These are phyloP conservation scores for Symphodus melops DNA, from an alignment of 2,113 vertebrate species.

Conservation along the genomic window DNA sequence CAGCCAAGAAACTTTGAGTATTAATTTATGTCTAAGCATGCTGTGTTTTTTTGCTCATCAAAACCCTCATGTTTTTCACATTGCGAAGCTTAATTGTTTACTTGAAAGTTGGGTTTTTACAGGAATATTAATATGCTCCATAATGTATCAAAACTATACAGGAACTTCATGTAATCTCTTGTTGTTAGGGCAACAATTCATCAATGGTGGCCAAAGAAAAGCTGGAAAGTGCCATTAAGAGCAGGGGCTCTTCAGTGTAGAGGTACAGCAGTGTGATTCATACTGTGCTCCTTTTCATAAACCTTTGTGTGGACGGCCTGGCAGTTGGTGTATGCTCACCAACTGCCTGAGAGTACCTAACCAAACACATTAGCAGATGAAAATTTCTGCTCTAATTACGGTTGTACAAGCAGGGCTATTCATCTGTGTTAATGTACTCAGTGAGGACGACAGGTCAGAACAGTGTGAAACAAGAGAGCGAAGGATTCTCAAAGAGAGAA, in stretches of 20 bases:
- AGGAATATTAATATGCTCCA: slow-evolving; percentile 7
- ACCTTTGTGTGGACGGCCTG: slow-evolving; percentile 42
- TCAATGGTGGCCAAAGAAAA: slow-evolving; percentile 20
- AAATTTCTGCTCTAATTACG: slow-evolving; percentile 66
- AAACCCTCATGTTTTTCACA: background rate
- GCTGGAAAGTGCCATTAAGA: slow-evolving; percentile 48
- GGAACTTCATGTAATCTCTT: slow-evolving; percentile 21
- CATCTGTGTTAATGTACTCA: slow-evolving; percentile 67
- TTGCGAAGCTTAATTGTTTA: slow-evolving; percentile 12
- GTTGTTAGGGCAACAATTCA: slow-evolving; percentile 49
- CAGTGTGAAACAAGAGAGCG: slow-evolving; percentile 56
- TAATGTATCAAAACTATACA: slow-evolving; percentile 25
- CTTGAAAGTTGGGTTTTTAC: slow-evolving; percentile 1
- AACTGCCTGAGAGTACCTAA: slow-evolving; percentile 50
- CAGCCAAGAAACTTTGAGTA: background rate
- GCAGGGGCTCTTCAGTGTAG: slow-evolving; percentile 53
- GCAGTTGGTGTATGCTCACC: slow-evolving; percentile 47
- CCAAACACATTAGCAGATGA: slow-evolving; percentile 72
- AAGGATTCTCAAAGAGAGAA: slow-evolving; percentile 41
- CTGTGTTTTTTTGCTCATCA: background rate
- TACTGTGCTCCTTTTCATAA: slow-evolving; percentile 35
- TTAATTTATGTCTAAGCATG: background rate
- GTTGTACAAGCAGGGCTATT: slow-evolving; percentile 50
- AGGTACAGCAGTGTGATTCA: slow-evolving; percentile 52
- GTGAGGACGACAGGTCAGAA: slow-evolving; percentile 54